Evolutionary conservation across 2,888 invertebrate genomes (phyloP).

Genomic region (Myopa testacea): DNA sequence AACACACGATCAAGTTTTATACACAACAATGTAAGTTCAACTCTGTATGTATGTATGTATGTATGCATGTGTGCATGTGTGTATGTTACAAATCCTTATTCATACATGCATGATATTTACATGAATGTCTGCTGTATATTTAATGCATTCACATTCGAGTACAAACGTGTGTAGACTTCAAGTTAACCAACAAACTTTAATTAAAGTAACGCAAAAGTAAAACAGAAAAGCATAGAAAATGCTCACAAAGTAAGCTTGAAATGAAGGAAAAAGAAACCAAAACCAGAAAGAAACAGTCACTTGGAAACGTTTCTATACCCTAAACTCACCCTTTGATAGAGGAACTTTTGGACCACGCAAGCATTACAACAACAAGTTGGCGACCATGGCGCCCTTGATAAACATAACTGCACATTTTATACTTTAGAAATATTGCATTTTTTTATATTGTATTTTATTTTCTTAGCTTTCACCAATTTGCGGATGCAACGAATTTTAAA

Average conservation of each 20-base stretch:
- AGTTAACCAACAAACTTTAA: constrained; percentile 19
- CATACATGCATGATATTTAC: too few species aligned
- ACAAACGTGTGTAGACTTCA: constrained; percentile 5
- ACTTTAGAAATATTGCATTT: too few species aligned
- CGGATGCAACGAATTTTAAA: too few species aligned
- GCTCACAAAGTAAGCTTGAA: not conserved
- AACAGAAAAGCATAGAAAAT: constrained; percentile 25
- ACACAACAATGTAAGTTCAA: not conserved
- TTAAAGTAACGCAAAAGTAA: constrained; percentile 24
- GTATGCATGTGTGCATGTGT: not conserved
- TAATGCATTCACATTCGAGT: constrained; percentile 8
- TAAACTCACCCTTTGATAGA: too few species aligned
- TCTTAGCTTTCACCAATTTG: too few species aligned
- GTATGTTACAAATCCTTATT: constrained; percentile 23
- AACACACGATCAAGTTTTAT: constrained; percentile 25
- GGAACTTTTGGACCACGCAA: too few species aligned
- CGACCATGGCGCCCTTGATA: too few species aligned
- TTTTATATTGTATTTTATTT: too few species aligned
- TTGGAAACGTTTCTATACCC: not conserved
- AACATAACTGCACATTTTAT: too few species aligned
- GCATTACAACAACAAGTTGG: too few species aligned
- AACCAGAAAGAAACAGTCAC: too few species aligned
- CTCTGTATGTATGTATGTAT: not conserved
- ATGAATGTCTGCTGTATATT: not conserved
- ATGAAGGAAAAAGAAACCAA: not conserved